Percentiles rank a stretch among this genome's conserved stretches.
These are phyloP conservation scores for Physella acuta DNA, from an alignment of 1,140 invertebrate species.

Conservation along the genomic window DNA sequence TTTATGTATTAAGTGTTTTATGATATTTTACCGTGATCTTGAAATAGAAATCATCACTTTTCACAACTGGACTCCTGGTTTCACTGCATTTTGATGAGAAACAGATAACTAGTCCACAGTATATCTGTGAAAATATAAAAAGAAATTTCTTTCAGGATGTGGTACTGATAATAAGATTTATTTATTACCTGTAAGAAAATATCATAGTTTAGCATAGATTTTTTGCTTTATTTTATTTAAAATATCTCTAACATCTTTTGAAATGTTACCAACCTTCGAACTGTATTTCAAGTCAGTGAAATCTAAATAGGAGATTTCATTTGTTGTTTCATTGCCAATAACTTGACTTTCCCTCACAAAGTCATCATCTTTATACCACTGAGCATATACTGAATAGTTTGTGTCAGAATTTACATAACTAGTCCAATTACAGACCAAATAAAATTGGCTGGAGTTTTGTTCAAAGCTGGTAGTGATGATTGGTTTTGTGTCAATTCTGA, in stretches of 20 bases:
- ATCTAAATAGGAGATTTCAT: slow-evolving; percentile 9
- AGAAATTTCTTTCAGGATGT: no score
- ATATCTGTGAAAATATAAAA: slow-evolving; percentile 29
- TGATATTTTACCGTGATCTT: slow-evolving; percentile 35
- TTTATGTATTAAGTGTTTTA: no score
- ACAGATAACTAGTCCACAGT: slow-evolving; percentile 41
- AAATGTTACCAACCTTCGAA: slow-evolving; percentile 14
- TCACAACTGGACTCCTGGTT: slow-evolving; percentile 34
- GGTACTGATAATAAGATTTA: no score
- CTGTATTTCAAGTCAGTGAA: slow-evolving; percentile 8
- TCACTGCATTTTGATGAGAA: slow-evolving; percentile 30
- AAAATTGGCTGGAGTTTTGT: slow-evolving; percentile 22
- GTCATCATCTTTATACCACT: slow-evolving; percentile 28
- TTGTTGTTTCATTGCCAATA: slow-evolving; percentile 18
- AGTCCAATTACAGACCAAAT: slow-evolving; percentile 32
- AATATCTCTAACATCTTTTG: no score
- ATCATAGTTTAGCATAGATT: no score
- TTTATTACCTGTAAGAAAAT: no score
- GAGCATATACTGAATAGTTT: slow-evolving; percentile 22
- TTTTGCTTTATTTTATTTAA: no score
- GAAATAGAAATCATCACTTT: slow-evolving; percentile 30
- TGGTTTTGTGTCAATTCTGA: slow-evolving; percentile 19
- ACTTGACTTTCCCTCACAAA: slow-evolving; percentile 14
- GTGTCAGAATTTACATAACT: slow-evolving; percentile 17
- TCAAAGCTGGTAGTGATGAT: slow-evolving; percentile 22